These are phyloP conservation scores for Nomada goodeniana DNA, from an alignment of 2,888 invertebrate genomes.

Conservation along the genomic window DNA sequence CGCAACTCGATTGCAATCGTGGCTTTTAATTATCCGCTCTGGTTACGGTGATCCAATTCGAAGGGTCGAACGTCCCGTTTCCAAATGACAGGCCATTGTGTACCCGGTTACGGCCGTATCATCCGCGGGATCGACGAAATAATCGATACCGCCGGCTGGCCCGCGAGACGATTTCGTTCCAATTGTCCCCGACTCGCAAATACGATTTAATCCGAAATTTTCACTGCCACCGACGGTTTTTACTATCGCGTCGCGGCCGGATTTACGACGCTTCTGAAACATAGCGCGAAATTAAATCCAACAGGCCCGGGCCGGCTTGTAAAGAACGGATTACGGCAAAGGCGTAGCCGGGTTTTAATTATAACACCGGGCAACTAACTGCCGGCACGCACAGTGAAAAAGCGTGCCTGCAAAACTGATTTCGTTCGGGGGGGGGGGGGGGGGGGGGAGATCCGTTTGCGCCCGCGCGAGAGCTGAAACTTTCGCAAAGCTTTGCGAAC, in stretches of 20 bases:
- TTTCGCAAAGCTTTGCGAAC: conserved; percentile 24
- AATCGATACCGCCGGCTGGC: conserved; percentile 24
- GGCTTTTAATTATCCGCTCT: conserved; percentile 71
- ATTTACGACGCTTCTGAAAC: conserved; percentile 44
- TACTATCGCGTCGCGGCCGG: conserved; percentile 15
- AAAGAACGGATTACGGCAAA: conserved; percentile 44
- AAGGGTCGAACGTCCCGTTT: conserved; percentile 30
- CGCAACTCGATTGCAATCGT: conserved; percentile 63
- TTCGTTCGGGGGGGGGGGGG: not conserved
- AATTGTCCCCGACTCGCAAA: conserved; percentile 6
- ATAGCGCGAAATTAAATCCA: conserved; percentile 43
- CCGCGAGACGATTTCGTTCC: conserved; percentile 8
- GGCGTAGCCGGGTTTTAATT: conserved; percentile 39
- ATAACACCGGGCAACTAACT: conserved; percentile 27
- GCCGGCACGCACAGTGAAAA: conserved; percentile 16
- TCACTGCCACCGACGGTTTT: conserved; percentile 16
- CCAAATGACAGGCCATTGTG: conserved; percentile 25
- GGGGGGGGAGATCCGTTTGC: too few relatives aligned
- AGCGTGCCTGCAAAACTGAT: conserved; percentile 27
- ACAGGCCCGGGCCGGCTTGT: not conserved
- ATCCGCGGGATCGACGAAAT: conserved; percentile 43
- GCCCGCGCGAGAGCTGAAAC: not conserved
- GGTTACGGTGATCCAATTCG: conserved; percentile 60
- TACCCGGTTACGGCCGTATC: conserved; percentile 18
- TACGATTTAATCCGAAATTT: conserved; percentile 36